Evolutionary conservation across 1,140 invertebrate genomes (phyloP).

Genomic region (Subanguina moxae): DNA sequence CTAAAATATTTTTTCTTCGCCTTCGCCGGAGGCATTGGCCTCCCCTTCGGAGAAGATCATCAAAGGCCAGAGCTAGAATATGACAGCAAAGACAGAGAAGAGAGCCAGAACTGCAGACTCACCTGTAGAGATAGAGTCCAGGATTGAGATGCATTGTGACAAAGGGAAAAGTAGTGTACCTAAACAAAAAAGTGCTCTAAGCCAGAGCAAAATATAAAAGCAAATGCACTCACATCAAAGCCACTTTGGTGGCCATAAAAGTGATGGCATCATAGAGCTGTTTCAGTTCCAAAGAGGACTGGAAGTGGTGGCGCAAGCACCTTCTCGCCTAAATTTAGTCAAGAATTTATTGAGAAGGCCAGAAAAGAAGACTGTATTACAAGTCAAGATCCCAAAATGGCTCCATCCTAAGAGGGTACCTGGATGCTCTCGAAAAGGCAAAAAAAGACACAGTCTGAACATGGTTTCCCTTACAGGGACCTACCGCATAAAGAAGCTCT

Average conservation of each 20-base stretch:
- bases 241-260: constrained; percentile 40
- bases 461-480: too few relatives aligned
- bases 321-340: constrained; percentile 29
- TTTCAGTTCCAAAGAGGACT: constrained; percentile 1
- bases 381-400: neutral
- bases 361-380: neutral
- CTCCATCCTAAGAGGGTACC: too few relatives aligned
- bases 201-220: too few relatives aligned
- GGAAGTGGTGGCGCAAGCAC: constrained; percentile 42
- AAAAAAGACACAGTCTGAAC: too few relatives aligned
- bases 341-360: neutral
- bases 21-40: too few relatives aligned
- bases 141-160: constrained; percentile 40
- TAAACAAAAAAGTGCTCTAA: too few relatives aligned
- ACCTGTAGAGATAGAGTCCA: constrained; percentile 41
- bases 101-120: constrained; percentile 13
- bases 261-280: constrained; percentile 40
- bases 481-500: too few relatives aligned
- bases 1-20: too few relatives aligned
- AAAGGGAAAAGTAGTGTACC: constrained; percentile 43
- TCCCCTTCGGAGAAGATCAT: too few relatives aligned
- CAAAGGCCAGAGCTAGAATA: too few relatives aligned
- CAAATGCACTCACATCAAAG: constrained; percentile 6
- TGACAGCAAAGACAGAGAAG: too few relatives aligned
- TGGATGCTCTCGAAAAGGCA: too few relatives aligned